A percentile compares a stretch with the other conserved stretches of the same genome.
phyloP scores from a whole-genome alignment of 2,888 invertebrate genomes.

The Campoletis raptor region DNA sequence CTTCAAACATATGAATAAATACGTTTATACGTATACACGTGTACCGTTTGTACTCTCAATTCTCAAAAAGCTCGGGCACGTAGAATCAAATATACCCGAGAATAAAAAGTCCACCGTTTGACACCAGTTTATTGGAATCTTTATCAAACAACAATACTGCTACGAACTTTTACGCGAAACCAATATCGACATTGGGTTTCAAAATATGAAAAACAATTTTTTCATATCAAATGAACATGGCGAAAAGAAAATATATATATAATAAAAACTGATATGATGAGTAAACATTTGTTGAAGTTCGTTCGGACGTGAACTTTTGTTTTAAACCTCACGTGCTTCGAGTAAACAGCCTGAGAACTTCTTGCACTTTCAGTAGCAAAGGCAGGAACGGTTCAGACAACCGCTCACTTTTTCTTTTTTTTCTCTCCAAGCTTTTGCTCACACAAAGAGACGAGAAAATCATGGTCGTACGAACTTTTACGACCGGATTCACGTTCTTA shows the following conservation, averaged over 20 bases:
- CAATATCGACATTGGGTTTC: neutral
- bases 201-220: neutral
- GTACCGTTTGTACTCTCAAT: neutral
- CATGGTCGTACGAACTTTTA: too few relatives aligned
- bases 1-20: neutral
- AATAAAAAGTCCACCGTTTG: neutral
- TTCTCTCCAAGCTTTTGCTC: too few relatives aligned
- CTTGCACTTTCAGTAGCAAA: too few relatives aligned
- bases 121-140: neutral
- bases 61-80: slow-evolving; percentile 14
- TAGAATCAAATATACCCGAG: neutral
- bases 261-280: neutral
- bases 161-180: neutral
- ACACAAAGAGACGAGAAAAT: too few relatives aligned
- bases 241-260: neutral
- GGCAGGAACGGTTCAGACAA: too few relatives aligned
- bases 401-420: too few relatives aligned
- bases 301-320: neutral
- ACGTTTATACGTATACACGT: neutral
- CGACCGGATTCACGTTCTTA: too few relatives aligned
- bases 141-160: neutral
- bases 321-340: too few relatives aligned
- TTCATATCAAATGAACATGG: neutral
- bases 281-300: slow-evolving; percentile 3
- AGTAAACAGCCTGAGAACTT: too few relatives aligned